A percentile compares a stretch with the other conserved stretches of the same genome.
phyloP scores from a whole-genome alignment of 2,113 vertebrate species.

The Taurulus bubalis region DNA sequence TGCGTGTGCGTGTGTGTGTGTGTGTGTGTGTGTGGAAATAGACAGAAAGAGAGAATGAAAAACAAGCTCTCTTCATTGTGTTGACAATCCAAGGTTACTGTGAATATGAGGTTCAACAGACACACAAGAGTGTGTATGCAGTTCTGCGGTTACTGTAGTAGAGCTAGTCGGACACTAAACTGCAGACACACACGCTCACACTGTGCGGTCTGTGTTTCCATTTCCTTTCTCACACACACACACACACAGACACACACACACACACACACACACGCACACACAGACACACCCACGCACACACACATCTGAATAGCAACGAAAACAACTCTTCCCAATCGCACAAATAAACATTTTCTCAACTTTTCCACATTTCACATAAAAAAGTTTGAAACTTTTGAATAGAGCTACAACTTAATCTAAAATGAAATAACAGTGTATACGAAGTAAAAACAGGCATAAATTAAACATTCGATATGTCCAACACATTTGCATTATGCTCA shows the following conservation, averaged over 20 bases:
- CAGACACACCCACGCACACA: neutral
- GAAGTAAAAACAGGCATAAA: slow-evolving; percentile 77
- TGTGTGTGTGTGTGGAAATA: neutral
- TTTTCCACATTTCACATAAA: slow-evolving; percentile 22
- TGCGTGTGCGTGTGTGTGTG: neutral
- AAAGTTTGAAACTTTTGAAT: slow-evolving; percentile 58
- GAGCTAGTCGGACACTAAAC: slow-evolving; percentile 35
- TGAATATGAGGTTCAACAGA: slow-evolving; percentile 63
- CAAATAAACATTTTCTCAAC: slow-evolving; percentile 29
- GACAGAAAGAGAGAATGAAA: slow-evolving; percentile 25
- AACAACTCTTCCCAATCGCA: slow-evolving; percentile 24
- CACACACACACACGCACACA: slow-evolving; percentile 5
- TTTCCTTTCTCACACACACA: slow-evolving; percentile 14
- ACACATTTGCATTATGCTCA: slow-evolving; percentile 87
- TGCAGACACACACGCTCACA: neutral
- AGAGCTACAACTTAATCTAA: slow-evolving; percentile 50
- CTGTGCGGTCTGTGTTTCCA: slow-evolving; percentile 11
- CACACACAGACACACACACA: slow-evolving; percentile 28
- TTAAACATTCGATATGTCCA: slow-evolving; percentile 84
- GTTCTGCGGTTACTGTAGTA: slow-evolving; percentile 32
- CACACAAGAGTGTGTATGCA: slow-evolving; percentile 41
- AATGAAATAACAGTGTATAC: slow-evolving; percentile 45
- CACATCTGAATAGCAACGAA: slow-evolving; percentile 22
- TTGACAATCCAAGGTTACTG: slow-evolving; percentile 60
- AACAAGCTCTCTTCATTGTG: slow-evolving; percentile 47